Evolutionary conservation across 1,140 invertebrate genomes (phyloP).

Genomic region (Atta colombica): DNA sequence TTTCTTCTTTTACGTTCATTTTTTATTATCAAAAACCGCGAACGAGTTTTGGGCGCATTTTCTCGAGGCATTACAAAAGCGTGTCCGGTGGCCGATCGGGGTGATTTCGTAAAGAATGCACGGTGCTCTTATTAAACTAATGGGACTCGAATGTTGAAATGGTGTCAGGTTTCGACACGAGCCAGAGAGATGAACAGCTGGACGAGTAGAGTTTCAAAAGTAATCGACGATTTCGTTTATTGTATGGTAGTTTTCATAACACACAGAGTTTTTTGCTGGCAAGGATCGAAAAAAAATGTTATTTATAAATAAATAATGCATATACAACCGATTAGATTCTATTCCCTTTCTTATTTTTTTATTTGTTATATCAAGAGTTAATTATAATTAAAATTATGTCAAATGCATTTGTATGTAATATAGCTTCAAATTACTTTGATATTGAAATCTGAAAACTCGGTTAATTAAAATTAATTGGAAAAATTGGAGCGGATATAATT

Average conservation of each 20-base stretch:
- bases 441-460: neutral
- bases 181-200: constrained; percentile 72
- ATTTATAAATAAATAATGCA: constrained; percentile 14
- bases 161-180: constrained; percentile 72
- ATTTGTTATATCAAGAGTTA: neutral
- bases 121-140: constrained; percentile 78
- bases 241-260: constrained; percentile 15
- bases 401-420: neutral
- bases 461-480: constrained; percentile 44
- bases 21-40: no score
- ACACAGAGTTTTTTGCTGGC: neutral
- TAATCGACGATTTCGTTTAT: constrained; percentile 63
- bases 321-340: neutral
- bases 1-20: neutral
- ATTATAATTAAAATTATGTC: neutral
- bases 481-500: constrained; percentile 38
- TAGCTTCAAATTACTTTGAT: neutral
- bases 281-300: neutral
- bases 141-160: constrained; percentile 75
- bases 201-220: constrained; percentile 72
- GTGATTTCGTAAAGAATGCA: constrained; percentile 76
- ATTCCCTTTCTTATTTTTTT: neutral
- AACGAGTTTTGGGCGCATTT: constrained; percentile 21
- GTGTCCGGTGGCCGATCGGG: constrained; percentile 54
- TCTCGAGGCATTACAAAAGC: constrained; percentile 43